A percentile compares a stretch with the other conserved stretches of the same genome.
Evolutionary conservation across 2,797 vertebrate species (phyloP).

Genomic region (Manis javanica): DNA sequence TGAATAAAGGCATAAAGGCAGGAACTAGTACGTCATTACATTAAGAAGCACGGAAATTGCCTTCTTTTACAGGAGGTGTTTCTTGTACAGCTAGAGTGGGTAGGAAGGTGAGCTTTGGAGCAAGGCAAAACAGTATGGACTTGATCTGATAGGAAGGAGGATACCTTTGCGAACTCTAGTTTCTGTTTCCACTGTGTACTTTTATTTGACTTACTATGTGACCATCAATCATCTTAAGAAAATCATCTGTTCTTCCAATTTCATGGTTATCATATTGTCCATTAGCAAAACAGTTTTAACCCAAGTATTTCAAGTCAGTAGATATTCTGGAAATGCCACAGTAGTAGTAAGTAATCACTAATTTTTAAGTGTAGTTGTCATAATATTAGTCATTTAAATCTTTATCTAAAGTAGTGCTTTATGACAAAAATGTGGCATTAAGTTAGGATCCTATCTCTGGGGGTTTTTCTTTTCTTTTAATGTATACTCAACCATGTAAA

Average conservation of each 20-base stretch:
- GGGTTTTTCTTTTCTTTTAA: conserved; percentile 6
- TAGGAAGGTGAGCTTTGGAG: background rate
- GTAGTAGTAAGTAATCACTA: conserved; percentile 9
- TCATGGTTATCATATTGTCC: conserved; percentile 33
- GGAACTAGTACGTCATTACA: background rate
- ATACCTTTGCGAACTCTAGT: background rate
- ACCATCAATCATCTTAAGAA: background rate
- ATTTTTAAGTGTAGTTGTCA: conserved; percentile 46
- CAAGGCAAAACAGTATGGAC: background rate
- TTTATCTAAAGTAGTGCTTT: background rate
- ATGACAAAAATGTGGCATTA: conserved; percentile 32
- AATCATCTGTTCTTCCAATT: conserved; percentile 39
- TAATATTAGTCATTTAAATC: conserved; percentile 47
- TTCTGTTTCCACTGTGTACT: conserved; percentile 18
- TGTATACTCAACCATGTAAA: background rate
- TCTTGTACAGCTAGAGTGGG: background rate
- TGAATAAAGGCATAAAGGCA: conserved; percentile 33
- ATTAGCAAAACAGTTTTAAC: conserved; percentile 57
- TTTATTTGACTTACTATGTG: conserved; percentile 52
- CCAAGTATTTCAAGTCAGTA: conserved; percentile 33
- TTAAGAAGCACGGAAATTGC: background rate
- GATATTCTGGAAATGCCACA: conserved; percentile 45
- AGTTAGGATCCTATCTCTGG: background rate
- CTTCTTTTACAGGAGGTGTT: background rate
- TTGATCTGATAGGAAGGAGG: background rate